Evolutionary conservation across 2,888 invertebrate genomes (phyloP).

Genomic region (Argynnis bischoffii): DNA sequence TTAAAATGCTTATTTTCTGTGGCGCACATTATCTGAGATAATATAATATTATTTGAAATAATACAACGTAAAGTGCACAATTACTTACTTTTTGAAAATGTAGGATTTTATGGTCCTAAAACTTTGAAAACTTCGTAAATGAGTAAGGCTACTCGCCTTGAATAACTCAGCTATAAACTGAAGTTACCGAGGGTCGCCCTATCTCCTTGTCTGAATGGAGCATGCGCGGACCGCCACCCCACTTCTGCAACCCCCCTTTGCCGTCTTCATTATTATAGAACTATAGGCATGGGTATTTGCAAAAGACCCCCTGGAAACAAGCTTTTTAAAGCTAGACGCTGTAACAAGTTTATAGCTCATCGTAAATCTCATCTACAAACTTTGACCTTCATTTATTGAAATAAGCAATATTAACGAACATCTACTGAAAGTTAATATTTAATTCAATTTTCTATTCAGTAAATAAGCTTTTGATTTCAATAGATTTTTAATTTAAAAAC

Average conservation of each 20-base stretch:
- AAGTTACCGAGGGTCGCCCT: slow-evolving; percentile 64
- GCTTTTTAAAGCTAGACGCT: slow-evolving; percentile 39
- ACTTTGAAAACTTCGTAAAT: slow-evolving; percentile 43
- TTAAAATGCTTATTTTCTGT: neutral
- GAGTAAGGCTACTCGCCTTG: slow-evolving; percentile 42
- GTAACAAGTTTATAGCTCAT: slow-evolving; percentile 38
- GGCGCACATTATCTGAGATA: neutral
- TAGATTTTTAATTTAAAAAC: no score
- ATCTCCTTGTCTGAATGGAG: slow-evolving; percentile 62
- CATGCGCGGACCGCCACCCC: slow-evolving; percentile 72
- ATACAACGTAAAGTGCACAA: neutral
- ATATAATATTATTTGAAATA: neutral
- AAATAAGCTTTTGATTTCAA: no score
- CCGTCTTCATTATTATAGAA: slow-evolving; percentile 49
- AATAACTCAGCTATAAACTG: slow-evolving; percentile 69
- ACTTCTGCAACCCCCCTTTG: slow-evolving; percentile 59
- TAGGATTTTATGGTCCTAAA: slow-evolving; percentile 74
- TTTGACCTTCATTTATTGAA: slow-evolving; percentile 29
- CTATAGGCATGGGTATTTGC: slow-evolving; percentile 47
- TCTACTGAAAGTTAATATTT: neutral
- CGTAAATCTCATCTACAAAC: slow-evolving; percentile 20
- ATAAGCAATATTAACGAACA: no score
- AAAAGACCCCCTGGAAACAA: slow-evolving; percentile 50
- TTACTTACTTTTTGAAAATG: slow-evolving; percentile 70
- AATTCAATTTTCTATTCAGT: slow-evolving; percentile 7